Conservation (phyloP, 2,888 invertebrate genomes). For the Clivina fossor region DNA sequence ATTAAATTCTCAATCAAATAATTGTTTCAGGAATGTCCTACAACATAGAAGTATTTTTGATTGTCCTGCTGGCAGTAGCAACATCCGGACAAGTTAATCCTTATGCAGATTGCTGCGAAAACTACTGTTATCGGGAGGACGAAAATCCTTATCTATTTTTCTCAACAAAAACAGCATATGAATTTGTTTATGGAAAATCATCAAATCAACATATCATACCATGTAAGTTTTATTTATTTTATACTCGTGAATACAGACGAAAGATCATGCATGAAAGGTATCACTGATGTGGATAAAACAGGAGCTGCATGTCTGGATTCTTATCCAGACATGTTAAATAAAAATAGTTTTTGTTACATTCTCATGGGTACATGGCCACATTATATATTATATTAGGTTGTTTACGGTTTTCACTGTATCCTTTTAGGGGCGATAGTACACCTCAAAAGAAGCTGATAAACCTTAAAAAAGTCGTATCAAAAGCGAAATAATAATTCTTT, state of each 20-base stretch:
- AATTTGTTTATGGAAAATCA: constrained; percentile 64
- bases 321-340: no score
- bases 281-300: no score
- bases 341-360: constrained; percentile 4
- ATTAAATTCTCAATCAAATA: not conserved
- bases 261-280: not conserved
- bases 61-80: not conserved
- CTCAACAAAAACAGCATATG: constrained; percentile 76
- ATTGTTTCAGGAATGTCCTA: constrained; percentile 14
- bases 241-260: not conserved
- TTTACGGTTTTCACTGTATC: no score
- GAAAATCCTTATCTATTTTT: constrained; percentile 68
- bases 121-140: constrained; percentile 62
- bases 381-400: no score
- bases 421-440: no score
- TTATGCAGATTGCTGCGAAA: constrained; percentile 54
- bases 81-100: constrained; percentile 16
- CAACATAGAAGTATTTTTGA: constrained; percentile 3
- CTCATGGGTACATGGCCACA: no score
- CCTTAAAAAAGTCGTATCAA: no score
- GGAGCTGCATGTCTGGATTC: no score
- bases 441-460: no score
- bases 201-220: constrained; percentile 64
- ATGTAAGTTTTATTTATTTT: constrained; percentile 62
- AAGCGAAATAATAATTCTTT: no score